Conservation (phyloP, 2,888 invertebrate species). For the Agonopterix arenella region DNA sequence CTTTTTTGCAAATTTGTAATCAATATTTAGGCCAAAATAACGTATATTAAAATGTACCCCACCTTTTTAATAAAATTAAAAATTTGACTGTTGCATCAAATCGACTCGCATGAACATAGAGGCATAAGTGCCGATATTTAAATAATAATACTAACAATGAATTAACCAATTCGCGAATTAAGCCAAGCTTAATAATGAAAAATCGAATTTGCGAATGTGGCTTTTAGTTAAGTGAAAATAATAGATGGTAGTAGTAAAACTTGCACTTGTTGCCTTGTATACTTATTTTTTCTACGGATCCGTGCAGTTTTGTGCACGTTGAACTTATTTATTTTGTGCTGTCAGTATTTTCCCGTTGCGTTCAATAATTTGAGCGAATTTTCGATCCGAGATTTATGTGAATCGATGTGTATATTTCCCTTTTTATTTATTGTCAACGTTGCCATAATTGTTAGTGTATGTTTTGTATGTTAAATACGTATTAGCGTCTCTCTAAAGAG, state of each 20-base stretch:
- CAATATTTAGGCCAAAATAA: slow-evolving; percentile 26
- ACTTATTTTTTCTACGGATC: slow-evolving; percentile 60
- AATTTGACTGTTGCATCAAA: slow-evolving; percentile 18
- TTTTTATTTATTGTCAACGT: slow-evolving; percentile 73
- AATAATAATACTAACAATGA: slow-evolving; percentile 57
- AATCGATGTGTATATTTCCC: slow-evolving; percentile 61
- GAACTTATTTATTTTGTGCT: slow-evolving; percentile 60
- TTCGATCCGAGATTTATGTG: slow-evolving; percentile 29
- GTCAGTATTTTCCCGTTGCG: slow-evolving; percentile 46
- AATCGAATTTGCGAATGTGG: slow-evolving; percentile 63
- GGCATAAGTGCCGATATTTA: slow-evolving; percentile 41
- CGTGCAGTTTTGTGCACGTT: slow-evolving; percentile 53
- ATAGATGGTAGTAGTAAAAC: slow-evolving; percentile 68
- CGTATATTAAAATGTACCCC: slow-evolving; percentile 13
- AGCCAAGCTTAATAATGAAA: slow-evolving; percentile 64
- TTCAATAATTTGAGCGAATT: slow-evolving; percentile 25
- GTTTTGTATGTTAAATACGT: slow-evolving; percentile 68
- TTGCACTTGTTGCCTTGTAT: slow-evolving; percentile 76
- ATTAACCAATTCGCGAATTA: slow-evolving; percentile 67
- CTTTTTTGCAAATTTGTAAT: slow-evolving; percentile 23
- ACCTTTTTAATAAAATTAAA: slow-evolving; percentile 11
- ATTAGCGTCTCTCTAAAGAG: slow-evolving; percentile 58
- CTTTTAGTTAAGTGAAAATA: slow-evolving; percentile 59
- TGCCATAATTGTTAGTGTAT: slow-evolving; percentile 76
- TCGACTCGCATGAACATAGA: slow-evolving; percentile 29